Percentiles rank a stretch among this genome's conserved stretches.
phyloP scores from a whole-genome alignment of 2,888 invertebrate species.

The Pterostichus niger region DNA sequence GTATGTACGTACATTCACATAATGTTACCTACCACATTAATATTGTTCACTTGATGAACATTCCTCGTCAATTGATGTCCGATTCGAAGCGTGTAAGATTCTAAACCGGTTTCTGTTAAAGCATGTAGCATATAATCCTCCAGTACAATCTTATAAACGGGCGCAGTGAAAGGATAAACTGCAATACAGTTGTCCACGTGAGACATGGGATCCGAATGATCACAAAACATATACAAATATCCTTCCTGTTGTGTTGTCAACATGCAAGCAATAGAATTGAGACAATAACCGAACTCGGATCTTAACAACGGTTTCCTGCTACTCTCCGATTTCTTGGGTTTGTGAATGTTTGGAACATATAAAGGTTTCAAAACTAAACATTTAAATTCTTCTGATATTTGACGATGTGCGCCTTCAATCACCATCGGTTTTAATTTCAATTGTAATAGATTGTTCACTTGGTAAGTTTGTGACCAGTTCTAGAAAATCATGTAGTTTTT shows the following conservation, averaged over 20 bases:
- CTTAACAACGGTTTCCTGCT: slow-evolving; percentile 76
- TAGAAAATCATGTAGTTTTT: slow-evolving; percentile 68
- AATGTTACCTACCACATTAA: slow-evolving; percentile 74
- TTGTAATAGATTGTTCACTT: slow-evolving; percentile 77
- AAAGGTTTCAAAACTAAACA: slow-evolving; percentile 78
- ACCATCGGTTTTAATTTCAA: slow-evolving; percentile 76
- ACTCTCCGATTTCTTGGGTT: slow-evolving; percentile 69
- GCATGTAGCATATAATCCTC: slow-evolving; percentile 86
- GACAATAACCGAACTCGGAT: slow-evolving; percentile 79
- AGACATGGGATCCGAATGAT: slow-evolving; percentile 73
- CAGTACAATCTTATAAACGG: slow-evolving; percentile 83
- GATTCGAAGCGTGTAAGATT: slow-evolving; percentile 86
- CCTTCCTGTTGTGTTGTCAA: slow-evolving; percentile 85
- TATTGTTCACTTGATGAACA: slow-evolving; percentile 76
- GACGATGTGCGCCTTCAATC: slow-evolving; percentile 75
- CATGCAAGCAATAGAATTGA: slow-evolving; percentile 82
- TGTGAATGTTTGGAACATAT: slow-evolving; percentile 73
- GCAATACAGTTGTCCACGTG: slow-evolving; percentile 79
- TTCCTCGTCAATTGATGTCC: slow-evolving; percentile 81
- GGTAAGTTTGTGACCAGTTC: slow-evolving; percentile 73
- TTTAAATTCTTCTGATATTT: slow-evolving; percentile 78
- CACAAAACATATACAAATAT: slow-evolving; percentile 85
- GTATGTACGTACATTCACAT: too few species aligned
- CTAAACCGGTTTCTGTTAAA: slow-evolving; percentile 86
- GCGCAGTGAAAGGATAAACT: slow-evolving; percentile 86